Evolutionary conservation across 2,797 vertebrate genomes (phyloP), one percentile per base, ranked within the genome.

Genomic region (Hemitrygon akajei): DNA sequence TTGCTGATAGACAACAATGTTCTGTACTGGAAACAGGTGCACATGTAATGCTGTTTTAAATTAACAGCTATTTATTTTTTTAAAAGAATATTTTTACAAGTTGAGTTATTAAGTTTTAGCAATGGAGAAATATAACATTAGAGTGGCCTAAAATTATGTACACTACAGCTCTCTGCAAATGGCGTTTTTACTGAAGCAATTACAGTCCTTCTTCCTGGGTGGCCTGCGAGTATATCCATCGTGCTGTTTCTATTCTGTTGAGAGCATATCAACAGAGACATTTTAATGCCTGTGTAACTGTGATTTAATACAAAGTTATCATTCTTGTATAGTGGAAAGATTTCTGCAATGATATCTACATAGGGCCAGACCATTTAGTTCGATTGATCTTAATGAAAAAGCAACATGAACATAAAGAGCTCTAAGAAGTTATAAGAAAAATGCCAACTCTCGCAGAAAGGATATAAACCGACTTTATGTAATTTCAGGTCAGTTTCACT

Each of bases 41-140:
- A 56, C 47, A 76, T 93, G 25, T 76, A 7, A 47, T 93, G 22
- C 27, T 76, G 16, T 66, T 40, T 56, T 93, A 76, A 93, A 93
- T 30, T 76, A 75, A 76, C 71, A 76, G 56, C 71, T 73, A 30
- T 76, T 93, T 93, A 93, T 75, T 75, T 47, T 27, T 93, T 56
- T 7, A 93, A n/a, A n/a, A 93, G 69, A 93, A 76, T 93, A 75
- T 58, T 93, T 76, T 93, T 93, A 56, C 40, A 75, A 47, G 71
- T 56, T 69, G 66, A 56, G 91, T 93, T 93, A 93, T 27, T 66
- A 89, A 20, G n/a, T 4, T 75, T 69, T 76, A 89, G 7, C 86
- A 37, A 37, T 93, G 40, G 71, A 76, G 91, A 2, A 76, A 93
- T 20, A 30, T 93, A 93, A 76, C 91, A 76, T 93, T 75, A 56